Percentiles rank a stretch among this genome's conserved stretches.
Evolutionary conservation across 2,113 vertebrate genomes (phyloP).

Genomic region (Arenaria interpres): DNA sequence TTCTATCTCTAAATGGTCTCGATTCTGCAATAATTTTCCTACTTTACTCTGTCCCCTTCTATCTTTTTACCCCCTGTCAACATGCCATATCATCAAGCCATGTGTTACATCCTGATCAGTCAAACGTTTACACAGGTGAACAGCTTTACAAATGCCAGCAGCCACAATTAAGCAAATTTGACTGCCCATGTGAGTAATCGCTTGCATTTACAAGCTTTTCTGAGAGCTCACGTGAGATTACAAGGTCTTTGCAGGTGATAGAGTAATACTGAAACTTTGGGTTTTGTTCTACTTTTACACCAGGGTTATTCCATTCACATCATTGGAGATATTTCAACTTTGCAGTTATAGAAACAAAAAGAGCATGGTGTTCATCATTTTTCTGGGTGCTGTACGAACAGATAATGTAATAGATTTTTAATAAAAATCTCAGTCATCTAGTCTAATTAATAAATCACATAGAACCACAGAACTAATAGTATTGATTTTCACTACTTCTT

Average conservation of each 20-base stretch:
- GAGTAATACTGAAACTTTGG: not conserved
- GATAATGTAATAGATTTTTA: not conserved
- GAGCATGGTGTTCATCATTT: not conserved
- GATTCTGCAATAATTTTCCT: not conserved
- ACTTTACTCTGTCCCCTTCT: not conserved
- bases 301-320: not conserved
- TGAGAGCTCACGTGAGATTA: not conserved
- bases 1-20: not conserved
- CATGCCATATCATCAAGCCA: not conserved
- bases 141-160: not conserved
- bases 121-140: not conserved
- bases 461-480: not conserved
- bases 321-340: not conserved
- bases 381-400: not conserved
- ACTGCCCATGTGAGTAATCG: not conserved
- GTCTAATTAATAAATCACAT: not conserved
- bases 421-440: not conserved
- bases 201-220: not conserved
- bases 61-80: not conserved
- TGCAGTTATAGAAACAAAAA: not conserved
- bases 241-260: not conserved
- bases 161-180: not conserved
- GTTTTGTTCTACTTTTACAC: not conserved
- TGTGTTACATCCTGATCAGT: not conserved
- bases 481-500: not conserved